A percentile compares a stretch with the other conserved stretches of the same genome.
Conservation (phyloP, 2,888 invertebrate species). For the Aleiodes testaceus region DNA sequence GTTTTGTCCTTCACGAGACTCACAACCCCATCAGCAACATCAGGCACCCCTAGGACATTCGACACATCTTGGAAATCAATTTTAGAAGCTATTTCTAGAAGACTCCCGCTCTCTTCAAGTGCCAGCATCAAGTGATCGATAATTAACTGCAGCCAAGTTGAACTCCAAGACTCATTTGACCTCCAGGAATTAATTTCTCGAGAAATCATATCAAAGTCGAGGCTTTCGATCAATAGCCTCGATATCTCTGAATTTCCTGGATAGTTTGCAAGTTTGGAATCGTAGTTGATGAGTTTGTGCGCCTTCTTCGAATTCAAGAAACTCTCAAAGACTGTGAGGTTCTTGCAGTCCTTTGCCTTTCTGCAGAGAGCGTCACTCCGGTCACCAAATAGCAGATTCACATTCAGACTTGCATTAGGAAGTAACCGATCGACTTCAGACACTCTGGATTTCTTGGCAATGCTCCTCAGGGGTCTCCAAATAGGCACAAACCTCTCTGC, state of each 20-base stretch:
- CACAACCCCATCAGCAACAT: constrained; percentile 73
- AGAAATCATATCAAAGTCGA: constrained; percentile 60
- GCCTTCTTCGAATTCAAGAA: constrained; percentile 59
- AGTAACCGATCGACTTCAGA: constrained; percentile 54
- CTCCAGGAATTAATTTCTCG: constrained; percentile 67
- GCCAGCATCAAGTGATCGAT: constrained; percentile 71
- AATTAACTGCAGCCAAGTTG: constrained; percentile 74
- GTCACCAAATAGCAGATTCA: constrained; percentile 60
- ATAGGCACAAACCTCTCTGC: constrained; percentile 63
- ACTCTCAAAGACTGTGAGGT: constrained; percentile 54
- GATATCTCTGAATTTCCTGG: constrained; percentile 59
- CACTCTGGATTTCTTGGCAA: constrained; percentile 54
- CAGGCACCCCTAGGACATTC: constrained; percentile 62
- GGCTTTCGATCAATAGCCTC: constrained; percentile 53
- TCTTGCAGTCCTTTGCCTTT: constrained; percentile 51
- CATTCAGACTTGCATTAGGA: constrained; percentile 64
- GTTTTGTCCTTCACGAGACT: constrained; percentile 74
- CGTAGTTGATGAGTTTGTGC: constrained; percentile 60
- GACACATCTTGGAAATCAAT: constrained; percentile 72
- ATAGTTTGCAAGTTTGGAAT: constrained; percentile 57
- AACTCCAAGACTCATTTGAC: constrained; percentile 73
- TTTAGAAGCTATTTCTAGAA: constrained; percentile 73
- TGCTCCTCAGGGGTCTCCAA: constrained; percentile 61
- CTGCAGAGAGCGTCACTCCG: constrained; percentile 53
- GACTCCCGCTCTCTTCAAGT: constrained; percentile 71